These are phyloP conservation scores for Eleginops maclovinus DNA, from an alignment of 2,113 vertebrate genomes.

Conservation along the genomic window DNA sequence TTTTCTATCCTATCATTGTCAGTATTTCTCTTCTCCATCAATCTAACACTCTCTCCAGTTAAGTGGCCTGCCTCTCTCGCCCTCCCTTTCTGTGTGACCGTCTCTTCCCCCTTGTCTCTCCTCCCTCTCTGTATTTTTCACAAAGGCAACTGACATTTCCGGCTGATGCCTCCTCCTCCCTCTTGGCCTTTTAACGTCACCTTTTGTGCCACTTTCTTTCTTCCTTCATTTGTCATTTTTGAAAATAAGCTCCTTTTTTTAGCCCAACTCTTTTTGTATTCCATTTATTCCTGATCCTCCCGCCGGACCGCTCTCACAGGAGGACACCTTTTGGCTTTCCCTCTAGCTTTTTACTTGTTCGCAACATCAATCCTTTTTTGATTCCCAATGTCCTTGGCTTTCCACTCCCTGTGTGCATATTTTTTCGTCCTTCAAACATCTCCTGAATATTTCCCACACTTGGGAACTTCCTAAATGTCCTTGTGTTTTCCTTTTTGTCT, in stretches of 20 bases:
- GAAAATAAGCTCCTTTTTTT: constrained; percentile 11
- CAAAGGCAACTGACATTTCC: constrained; percentile 67
- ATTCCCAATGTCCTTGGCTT: background rate
- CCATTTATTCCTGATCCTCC: constrained; percentile 11
- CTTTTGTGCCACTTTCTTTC: constrained; percentile 5
- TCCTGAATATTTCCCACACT: background rate
- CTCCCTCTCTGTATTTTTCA: constrained; percentile 57
- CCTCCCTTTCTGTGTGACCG: constrained; percentile 7
- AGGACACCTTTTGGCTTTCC: constrained; percentile 31
- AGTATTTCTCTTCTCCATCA: background rate
- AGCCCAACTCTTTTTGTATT: background rate
- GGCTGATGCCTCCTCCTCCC: constrained; percentile 29
- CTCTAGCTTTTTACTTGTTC: constrained; percentile 13
- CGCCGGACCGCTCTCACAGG: background rate
- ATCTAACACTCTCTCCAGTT: constrained; percentile 20
- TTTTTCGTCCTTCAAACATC: background rate
- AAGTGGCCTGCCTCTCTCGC: constrained; percentile 10
- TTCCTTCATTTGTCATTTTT: constrained; percentile 10
- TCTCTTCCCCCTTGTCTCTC: constrained; percentile 17
- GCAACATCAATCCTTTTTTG: background rate
- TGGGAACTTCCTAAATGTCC: background rate
- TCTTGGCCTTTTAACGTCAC: constrained; percentile 35
- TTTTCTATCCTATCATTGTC: constrained; percentile 3
- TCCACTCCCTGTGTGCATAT: background rate
- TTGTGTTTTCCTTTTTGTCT: background rate